Conservation (phyloP, 2,888 invertebrate genomes). For the Hyppa rectilinea region DNA sequence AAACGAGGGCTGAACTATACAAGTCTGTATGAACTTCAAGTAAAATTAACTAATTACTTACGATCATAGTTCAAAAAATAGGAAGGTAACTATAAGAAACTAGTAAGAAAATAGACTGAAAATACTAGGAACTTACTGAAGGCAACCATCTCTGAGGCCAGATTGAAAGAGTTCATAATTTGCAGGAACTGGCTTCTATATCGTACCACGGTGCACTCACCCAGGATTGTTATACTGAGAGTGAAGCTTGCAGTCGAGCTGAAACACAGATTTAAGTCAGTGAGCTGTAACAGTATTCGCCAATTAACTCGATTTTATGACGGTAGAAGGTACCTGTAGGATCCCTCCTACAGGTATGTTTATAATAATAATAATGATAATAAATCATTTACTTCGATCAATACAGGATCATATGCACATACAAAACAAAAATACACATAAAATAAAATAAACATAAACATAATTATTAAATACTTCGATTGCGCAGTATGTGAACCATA, state of each 20-base stretch:
- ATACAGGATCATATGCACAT: no score
- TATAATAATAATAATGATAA: no score
- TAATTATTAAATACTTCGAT: no score
- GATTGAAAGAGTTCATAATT: slow-evolving; percentile 76
- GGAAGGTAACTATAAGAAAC: neutral
- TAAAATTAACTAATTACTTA: neutral
- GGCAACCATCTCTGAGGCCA: slow-evolving; percentile 71
- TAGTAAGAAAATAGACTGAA: neutral
- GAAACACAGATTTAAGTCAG: no score
- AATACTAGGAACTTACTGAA: slow-evolving; percentile 71
- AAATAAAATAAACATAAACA: no score
- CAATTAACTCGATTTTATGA: no score
- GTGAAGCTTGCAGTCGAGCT: slow-evolving; percentile 81
- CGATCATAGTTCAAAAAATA: neutral
- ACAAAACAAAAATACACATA: no score
- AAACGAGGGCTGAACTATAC: neutral
- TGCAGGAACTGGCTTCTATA: slow-evolving; percentile 76
- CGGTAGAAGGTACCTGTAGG: neutral
- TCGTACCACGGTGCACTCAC: slow-evolving; percentile 81
- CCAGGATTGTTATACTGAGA: slow-evolving; percentile 87
- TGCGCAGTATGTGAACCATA: no score
- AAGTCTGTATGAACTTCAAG: neutral
- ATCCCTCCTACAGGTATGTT: no score
- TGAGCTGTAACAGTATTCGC: no score
- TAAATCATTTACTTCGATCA: no score